Percentiles rank a stretch among this genome's conserved stretches.
These are phyloP conservation scores for Bombus balteatus DNA, from an alignment of 1,140 invertebrate genomes.

Conservation along the genomic window DNA sequence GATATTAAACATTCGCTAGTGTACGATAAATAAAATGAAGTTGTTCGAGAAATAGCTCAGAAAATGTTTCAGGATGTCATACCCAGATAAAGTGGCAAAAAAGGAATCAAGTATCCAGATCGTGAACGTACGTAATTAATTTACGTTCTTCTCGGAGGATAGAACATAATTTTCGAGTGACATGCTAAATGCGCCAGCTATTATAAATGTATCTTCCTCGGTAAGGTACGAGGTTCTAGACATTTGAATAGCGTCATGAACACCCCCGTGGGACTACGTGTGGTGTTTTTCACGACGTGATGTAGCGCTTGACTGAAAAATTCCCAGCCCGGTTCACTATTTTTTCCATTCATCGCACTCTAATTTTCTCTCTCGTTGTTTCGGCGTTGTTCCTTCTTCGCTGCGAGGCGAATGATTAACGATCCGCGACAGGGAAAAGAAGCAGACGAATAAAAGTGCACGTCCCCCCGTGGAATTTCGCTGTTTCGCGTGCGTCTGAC, in stretches of 20 bases:
- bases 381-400: slow-evolving; percentile 11
- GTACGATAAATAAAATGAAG: neutral
- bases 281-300: slow-evolving; percentile 68
- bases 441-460: slow-evolving; percentile 67
- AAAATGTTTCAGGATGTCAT: neutral
- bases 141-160: neutral
- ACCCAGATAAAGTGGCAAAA: too few species aligned
- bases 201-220: slow-evolving; percentile 54
- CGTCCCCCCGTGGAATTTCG: slow-evolving; percentile 66
- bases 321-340: slow-evolving; percentile 64
- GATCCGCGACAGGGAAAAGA: slow-evolving; percentile 71
- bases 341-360: slow-evolving; percentile 57
- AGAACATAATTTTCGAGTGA: slow-evolving; percentile 29
- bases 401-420: slow-evolving; percentile 75
- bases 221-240: slow-evolving; percentile 49
- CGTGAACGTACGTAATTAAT: slow-evolving; percentile 22
- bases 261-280: slow-evolving; percentile 49
- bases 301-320: slow-evolving; percentile 71
- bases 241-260: slow-evolving; percentile 64
- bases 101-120: neutral
- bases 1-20: neutral
- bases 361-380: slow-evolving; percentile 30
- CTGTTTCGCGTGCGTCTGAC: slow-evolving; percentile 74
- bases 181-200: slow-evolving; percentile 13
- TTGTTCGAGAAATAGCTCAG: neutral